A percentile compares a stretch with the other conserved stretches of the same genome.
Evolutionary conservation across 1,140 invertebrate genomes (phyloP).

Genomic region (Eubasilissa regina): DNA sequence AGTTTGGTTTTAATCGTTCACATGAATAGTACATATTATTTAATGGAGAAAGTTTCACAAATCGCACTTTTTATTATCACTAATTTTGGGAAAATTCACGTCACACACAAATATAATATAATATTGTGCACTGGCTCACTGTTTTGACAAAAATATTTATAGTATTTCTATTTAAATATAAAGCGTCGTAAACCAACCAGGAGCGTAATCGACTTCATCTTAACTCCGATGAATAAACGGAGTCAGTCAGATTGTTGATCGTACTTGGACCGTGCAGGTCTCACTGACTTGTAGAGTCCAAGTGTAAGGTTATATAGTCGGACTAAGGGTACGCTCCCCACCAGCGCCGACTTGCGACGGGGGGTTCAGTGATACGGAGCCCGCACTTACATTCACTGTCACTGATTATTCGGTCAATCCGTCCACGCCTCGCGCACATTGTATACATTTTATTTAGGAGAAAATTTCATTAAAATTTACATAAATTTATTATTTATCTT

Average conservation of each 20-base stretch:
- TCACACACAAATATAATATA: not conserved
- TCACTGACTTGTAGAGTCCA: constrained; percentile 14
- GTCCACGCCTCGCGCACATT: not conserved
- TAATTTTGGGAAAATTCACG: constrained; percentile 16
- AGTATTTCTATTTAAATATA: constrained; percentile 11
- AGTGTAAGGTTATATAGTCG: constrained; percentile 40
- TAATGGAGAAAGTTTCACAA: constrained; percentile 15
- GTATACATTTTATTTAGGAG: not conserved
- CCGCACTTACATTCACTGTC: not conserved
- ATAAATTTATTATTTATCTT: not conserved
- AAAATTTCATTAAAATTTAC: not conserved
- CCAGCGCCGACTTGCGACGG: not conserved
- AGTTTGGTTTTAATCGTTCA: too few species aligned
- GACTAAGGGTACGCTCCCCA: constrained; percentile 23
- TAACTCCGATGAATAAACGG: constrained; percentile 34
- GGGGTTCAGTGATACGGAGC: not conserved
- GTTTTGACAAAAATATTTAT: not conserved
- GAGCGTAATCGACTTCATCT: constrained; percentile 52
- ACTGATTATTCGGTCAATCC: not conserved
- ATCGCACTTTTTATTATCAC: not conserved
- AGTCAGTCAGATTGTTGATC: constrained; percentile 18
- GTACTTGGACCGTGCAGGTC: constrained; percentile 45
- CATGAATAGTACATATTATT: not conserved
- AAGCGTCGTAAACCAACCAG: constrained; percentile 46
- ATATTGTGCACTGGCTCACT: constrained; percentile 25